phyloP scores from a whole-genome alignment of 2,888 invertebrate species.

The Hyles lineata region DNA sequence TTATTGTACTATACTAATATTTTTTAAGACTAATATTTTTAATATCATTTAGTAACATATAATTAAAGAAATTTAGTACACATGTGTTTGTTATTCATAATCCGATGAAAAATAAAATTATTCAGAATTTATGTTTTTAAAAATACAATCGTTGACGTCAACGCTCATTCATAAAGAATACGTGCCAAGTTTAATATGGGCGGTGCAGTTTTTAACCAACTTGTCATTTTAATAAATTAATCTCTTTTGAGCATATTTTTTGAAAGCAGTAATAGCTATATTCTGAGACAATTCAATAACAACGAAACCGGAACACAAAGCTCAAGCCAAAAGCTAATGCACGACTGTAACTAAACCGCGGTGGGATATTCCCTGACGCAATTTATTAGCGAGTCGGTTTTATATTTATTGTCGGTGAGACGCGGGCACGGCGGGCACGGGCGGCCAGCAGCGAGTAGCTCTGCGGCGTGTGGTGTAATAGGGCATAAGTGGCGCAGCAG shows the following conservation, averaged over 20 bases:
- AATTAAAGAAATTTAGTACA: slow-evolving; percentile 10
- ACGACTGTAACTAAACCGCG: slow-evolving; percentile 36
- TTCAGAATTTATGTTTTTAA: slow-evolving; percentile 28
- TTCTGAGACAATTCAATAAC: neutral
- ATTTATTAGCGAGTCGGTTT: slow-evolving; percentile 63
- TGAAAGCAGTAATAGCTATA: neutral
- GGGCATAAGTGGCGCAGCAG: slow-evolving; percentile 71
- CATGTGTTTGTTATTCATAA: neutral
- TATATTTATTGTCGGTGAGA: slow-evolving; percentile 71
- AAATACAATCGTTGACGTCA: slow-evolving; percentile 67
- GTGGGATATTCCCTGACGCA: slow-evolving; percentile 50
- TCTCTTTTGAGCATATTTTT: neutral
- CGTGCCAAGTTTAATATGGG: slow-evolving; percentile 41
- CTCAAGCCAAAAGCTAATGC: neutral
- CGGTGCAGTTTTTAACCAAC: neutral
- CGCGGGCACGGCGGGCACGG: slow-evolving; percentile 44
- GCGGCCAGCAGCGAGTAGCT: slow-evolving; percentile 49
- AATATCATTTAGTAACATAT: neutral
- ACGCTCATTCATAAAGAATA: slow-evolving; percentile 73
- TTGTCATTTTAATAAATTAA: neutral
- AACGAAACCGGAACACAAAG: neutral
- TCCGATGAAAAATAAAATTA: neutral
- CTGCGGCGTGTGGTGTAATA: slow-evolving; percentile 71
- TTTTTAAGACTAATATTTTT: slow-evolving; percentile 9
- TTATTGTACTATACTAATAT: slow-evolving; percentile 7